phyloP scores from a whole-genome alignment of 2,113 vertebrate genomes.

The Macquaria ambigua region DNA sequence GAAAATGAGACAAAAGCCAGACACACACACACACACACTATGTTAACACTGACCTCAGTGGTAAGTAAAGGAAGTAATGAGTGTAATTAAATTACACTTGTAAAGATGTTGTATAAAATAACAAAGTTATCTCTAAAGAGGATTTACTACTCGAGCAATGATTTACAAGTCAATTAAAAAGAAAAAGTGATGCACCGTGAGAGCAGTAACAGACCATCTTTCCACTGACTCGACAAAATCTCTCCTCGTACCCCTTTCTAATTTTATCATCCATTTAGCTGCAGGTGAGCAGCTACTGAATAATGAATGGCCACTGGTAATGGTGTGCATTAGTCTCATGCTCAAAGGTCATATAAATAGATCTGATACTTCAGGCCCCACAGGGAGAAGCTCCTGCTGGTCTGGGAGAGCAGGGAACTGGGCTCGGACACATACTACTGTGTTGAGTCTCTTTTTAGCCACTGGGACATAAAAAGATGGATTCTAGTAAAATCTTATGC shows the following conservation, averaged over 20 bases:
- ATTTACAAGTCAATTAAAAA: slow-evolving; percentile 47
- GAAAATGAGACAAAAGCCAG: slow-evolving; percentile 9
- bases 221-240: slow-evolving; percentile 57
- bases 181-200: slow-evolving; percentile 17
- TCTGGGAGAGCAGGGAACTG: slow-evolving; percentile 9
- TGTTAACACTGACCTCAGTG: slow-evolving; percentile 11
- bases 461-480: not conserved
- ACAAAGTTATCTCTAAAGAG: slow-evolving; percentile 13
- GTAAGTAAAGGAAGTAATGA: slow-evolving; percentile 29
- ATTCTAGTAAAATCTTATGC: not conserved
- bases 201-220: slow-evolving; percentile 25
- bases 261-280: slow-evolving; percentile 79
- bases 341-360: slow-evolving; percentile 81
- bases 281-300: slow-evolving; percentile 81
- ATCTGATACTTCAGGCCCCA: slow-evolving; percentile 63
- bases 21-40: not conserved
- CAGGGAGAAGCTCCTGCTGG: slow-evolving; percentile 54
- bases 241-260: slow-evolving; percentile 51
- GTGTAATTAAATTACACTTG: slow-evolving; percentile 24
- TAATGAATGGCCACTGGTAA: slow-evolving; percentile 82
- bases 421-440: slow-evolving; percentile 9
- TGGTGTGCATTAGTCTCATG: slow-evolving; percentile 77
- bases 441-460: not conserved
- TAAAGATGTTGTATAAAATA: not conserved
- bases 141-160: slow-evolving; percentile 8